Evolutionary conservation across 2,888 invertebrate species (phyloP), one percentile per base, ranked within the genome.

Genomic region (Eristalis tenax): DNA sequence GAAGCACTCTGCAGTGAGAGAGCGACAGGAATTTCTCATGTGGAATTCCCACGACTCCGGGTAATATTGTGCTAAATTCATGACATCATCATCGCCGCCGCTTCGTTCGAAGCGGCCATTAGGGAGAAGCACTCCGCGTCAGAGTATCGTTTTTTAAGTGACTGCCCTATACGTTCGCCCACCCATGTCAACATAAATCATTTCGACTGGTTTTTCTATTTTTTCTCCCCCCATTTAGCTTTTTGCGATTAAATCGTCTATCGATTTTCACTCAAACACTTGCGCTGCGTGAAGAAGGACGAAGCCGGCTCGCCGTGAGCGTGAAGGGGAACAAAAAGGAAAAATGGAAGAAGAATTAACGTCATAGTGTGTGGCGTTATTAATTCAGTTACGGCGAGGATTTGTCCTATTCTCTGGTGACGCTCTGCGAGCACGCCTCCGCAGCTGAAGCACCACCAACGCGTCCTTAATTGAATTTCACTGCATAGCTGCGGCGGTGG

Each of bases 191-290:
- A 35, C 77, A 63, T n/a, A 10, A 28, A 63, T 23, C 38, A 38
- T 38, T 38, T 38, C 8, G 32, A 32, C 32, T 32, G 32, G 32
- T 32, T 32, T 32, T 32, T 32, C 32, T 32, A 10, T 32, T 38
- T 10, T 8, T n/a, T 15, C 32, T n/a, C 18, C 38, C 5, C 18
- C 6, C 26, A 26, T 26, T 26, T 26, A 26, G 26, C 40, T 59
- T 63, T 73, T 76, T 82, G 8, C 8, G 38, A 77, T 77, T 71
- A 76, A 50, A 82, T 76, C 70, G 57, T 77, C 4, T 35, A 77
- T 71, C 40, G 75, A 69, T 75, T 69, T 66, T 61, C 11, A n/a
- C 68, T 43, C 43, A n/a, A 43, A 50, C 50, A 50, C 18, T 50
- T 18, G 15, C 1, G 1, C 18, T 50, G 50, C 18, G 50, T 50